Evolutionary conservation across 2,113 vertebrate genomes (phyloP), one percentile per base, ranked within the genome.

Genomic region (Crypturellus undulatus): DNA sequence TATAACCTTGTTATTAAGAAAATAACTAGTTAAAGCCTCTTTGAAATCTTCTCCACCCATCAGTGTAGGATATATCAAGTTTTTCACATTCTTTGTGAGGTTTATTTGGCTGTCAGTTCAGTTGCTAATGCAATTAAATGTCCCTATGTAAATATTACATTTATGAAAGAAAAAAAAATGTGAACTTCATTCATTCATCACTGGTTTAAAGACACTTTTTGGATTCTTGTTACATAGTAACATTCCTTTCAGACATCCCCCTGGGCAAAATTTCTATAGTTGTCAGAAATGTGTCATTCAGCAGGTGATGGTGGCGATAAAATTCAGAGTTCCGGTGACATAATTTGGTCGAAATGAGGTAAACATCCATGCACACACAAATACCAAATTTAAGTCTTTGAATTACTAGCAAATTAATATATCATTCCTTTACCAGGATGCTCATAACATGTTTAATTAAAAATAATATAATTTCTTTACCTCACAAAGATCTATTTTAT

Each of bases 21-120:
- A 96, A 95, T 94, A 89, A 83, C 79, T 84, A 88, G 75, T 77
- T 92, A 36, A 78, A 90, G 60, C 22, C 47, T 93, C 58, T 36
- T 49, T 88, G 71, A 95, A 95, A 82, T 85, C 43, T 91, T 69
- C 83, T 83, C 86, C 87, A 94, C 87, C 86, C 90, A 47, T 45
- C 38, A 62, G 45, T 51, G 22, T 75, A 52, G 11, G 5, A 69
- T 45, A 65, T 20, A 84, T 69, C 11, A 79, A 40, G 84, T 79
- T 93, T 95, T 95, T 79, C 45, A 87, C 94, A 97, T 96, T 95
- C 95, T 87, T 94, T 89, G 30, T 88, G 92, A 92, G 82, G 94
- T 94, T 96, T 96, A 96, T 94, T 95, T 87, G 45, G 80, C 91
- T 96, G 93, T 83, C 89, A 40, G 72, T 94, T 96, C 79, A 77